Conservation (phyloP, 2,113 vertebrate genomes). For the Gymnorhina tibicen region DNA sequence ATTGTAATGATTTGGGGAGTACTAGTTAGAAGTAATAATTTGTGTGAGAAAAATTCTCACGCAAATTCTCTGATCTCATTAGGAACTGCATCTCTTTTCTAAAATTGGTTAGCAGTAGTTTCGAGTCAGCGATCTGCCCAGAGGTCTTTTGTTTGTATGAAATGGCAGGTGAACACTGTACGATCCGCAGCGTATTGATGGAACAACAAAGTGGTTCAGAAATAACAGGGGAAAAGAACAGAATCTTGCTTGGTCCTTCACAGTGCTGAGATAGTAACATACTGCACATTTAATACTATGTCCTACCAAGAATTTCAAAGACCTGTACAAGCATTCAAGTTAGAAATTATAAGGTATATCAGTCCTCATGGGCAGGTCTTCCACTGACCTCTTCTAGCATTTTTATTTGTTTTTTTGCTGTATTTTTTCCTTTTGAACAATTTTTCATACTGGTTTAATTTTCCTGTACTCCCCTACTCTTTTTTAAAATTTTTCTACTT, state of each 20-base stretch:
- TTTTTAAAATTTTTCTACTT: background rate
- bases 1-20: conserved; percentile 31
- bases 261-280: background rate
- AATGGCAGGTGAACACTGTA: background rate
- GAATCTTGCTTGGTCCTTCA: background rate
- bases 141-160: conserved; percentile 21
- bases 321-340: background rate
- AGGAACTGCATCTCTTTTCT: conserved; percentile 41
- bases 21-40: conserved; percentile 56
- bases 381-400: background rate
- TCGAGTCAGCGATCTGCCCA: conserved; percentile 12
- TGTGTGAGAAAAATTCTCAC: conserved; percentile 52
- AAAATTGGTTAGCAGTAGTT: conserved; percentile 38
- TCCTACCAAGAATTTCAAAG: background rate
- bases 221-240: background rate
- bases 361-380: background rate
- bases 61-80: conserved; percentile 26
- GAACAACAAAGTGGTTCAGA: background rate
- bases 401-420: background rate
- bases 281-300: background rate
- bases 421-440: background rate
- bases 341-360: background rate
- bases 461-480: fast-evolving
- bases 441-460: background rate
- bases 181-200: background rate